A percentile compares a stretch with the other conserved stretches of the same genome.
Conservation (phyloP, 2,888 invertebrate genomes). For the Tenodera sinensis region DNA sequence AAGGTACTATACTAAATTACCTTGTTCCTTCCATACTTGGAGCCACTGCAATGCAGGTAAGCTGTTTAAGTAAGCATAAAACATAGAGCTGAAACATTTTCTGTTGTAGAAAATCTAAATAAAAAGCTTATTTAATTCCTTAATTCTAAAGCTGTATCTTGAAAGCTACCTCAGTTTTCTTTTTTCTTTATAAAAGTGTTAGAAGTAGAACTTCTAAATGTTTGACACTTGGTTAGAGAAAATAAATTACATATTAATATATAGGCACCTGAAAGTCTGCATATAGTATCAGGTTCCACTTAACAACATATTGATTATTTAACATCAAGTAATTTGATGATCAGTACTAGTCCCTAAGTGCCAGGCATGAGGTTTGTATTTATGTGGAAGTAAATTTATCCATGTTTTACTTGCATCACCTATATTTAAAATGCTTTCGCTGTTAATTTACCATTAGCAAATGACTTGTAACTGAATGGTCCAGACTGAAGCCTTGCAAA, state of each 20-base stretch:
- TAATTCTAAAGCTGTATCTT: too few relatives aligned
- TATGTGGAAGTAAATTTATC: not conserved
- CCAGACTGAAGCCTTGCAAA: too few relatives aligned
- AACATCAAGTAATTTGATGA: not conserved
- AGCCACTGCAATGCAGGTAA: not conserved
- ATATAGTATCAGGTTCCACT: not conserved
- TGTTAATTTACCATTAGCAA: not conserved
- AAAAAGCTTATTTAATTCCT: too few relatives aligned
- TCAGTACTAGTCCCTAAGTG: not conserved
- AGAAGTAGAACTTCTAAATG: too few relatives aligned
- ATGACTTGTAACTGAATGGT: too few relatives aligned
- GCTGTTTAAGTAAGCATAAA: not conserved
- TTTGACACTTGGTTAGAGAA: too few relatives aligned
- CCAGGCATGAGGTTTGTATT: not conserved
- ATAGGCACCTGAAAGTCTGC: too few relatives aligned
- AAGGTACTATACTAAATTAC: not conserved
- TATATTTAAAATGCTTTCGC: not conserved
- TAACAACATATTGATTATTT: not conserved
- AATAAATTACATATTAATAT: too few relatives aligned
- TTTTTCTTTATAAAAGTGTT: too few relatives aligned
- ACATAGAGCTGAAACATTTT: not conserved
- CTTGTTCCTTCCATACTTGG: not conserved
- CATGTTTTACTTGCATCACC: not conserved
- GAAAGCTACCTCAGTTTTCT: too few relatives aligned
- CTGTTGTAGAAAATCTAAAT: too few relatives aligned